A percentile compares a stretch with the other conserved stretches of the same genome.
Conservation (phyloP, 2,888 invertebrate genomes). For the Protophormia terraenovae region DNA sequence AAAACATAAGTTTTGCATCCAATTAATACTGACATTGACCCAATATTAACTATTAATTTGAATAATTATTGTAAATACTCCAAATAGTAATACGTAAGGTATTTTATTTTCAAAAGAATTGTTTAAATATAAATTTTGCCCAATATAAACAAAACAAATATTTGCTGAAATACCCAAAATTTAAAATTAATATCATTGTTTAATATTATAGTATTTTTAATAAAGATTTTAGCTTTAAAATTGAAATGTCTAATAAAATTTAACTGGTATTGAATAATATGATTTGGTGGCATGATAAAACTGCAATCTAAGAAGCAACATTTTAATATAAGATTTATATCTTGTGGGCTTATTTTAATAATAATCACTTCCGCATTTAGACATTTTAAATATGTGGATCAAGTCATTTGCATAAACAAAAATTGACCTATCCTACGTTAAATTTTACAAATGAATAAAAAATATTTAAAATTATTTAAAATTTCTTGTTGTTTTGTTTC, state of each 20-base stretch:
- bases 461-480: neutral
- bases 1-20: neutral
- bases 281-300: too few species aligned
- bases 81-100: neutral
- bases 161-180: too few species aligned
- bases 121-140: too few species aligned
- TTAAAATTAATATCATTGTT: too few species aligned
- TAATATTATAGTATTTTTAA: too few species aligned
- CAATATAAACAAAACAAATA: too few species aligned
- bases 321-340: too few species aligned
- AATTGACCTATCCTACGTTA: neutral
- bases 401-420: neutral
- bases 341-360: too few species aligned
- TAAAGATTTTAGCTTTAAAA: too few species aligned
- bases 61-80: neutral
- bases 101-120: neutral
- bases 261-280: too few species aligned
- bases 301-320: too few species aligned
- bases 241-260: too few species aligned
- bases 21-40: slow-evolving; percentile 2
- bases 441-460: neutral
- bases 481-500: neutral
- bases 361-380: neutral
- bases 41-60: neutral
- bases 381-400: neutral